phyloP scores from a whole-genome alignment of 2,888 invertebrate species.

The Agrotis segetum region DNA sequence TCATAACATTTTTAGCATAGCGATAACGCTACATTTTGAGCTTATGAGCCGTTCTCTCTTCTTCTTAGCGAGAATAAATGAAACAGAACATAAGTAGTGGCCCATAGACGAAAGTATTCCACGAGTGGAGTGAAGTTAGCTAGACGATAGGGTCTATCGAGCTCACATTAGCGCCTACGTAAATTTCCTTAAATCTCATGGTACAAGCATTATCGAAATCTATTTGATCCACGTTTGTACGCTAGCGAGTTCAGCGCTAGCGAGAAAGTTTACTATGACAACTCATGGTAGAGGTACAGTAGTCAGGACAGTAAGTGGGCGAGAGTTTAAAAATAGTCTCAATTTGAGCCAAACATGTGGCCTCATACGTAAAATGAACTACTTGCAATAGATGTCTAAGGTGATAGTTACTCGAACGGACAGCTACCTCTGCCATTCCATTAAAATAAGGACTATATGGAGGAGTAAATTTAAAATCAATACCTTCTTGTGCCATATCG shows the following conservation, averaged over 20 bases:
- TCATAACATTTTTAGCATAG: neutral
- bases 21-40: neutral
- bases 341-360: no score
- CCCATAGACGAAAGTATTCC: neutral
- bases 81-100: neutral
- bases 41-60: neutral
- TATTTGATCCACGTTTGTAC: neutral
- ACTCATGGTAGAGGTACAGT: slow-evolving; percentile 44
- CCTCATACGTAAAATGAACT: no score
- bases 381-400: no score
- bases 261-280: slow-evolving; percentile 3
- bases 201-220: slow-evolving; percentile 6
- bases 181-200: neutral
- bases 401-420: no score
- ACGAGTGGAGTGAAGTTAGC: neutral
- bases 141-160: slow-evolving; percentile 1
- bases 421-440: no score
- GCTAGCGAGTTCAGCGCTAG: neutral
- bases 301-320: no score
- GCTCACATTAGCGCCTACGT: neutral
- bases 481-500: no score
- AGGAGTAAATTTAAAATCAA: no score
- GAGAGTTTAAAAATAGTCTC: no score
- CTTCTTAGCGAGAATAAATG: neutral
- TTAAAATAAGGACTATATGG: no score